Conservation (phyloP, 2,113 vertebrate genomes). For the Salvator merianae region DNA sequence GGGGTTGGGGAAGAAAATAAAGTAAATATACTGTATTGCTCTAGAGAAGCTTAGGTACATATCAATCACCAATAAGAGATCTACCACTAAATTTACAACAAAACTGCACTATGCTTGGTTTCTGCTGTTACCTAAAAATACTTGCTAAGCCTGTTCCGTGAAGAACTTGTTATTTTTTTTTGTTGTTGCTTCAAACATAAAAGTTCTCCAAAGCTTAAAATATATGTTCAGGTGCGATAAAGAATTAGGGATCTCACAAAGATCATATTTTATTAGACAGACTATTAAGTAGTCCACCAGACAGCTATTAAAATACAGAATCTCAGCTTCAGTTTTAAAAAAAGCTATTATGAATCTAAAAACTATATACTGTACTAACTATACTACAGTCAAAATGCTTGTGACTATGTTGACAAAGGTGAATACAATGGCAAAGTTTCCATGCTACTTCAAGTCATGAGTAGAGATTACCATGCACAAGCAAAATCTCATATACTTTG, state of each 20-base stretch:
- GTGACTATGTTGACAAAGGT: too few relatives aligned
- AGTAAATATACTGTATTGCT: neutral
- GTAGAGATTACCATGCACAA: too few relatives aligned
- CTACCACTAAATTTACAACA: neutral
- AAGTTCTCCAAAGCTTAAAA: neutral
- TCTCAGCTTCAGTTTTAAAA: too few relatives aligned
- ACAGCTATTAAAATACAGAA: too few relatives aligned
- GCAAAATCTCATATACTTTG: too few relatives aligned
- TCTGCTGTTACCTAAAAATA: slow-evolving; percentile 1
- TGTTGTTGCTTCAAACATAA: neutral
- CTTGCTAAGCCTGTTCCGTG: neutral
- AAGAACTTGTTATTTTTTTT: neutral
- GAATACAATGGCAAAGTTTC: too few relatives aligned
- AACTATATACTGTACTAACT: too few relatives aligned
- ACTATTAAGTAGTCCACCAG: too few relatives aligned
- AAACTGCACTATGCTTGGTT: neutral
- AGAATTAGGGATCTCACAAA: neutral
- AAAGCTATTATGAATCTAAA: too few relatives aligned
- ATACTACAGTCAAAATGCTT: too few relatives aligned
- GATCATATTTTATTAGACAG: neutral
- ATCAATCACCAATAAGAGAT: neutral
- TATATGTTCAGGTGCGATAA: neutral
- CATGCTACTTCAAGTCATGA: too few relatives aligned
- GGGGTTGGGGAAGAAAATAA: neutral
- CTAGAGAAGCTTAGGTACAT: neutral